These are phyloP conservation scores for Zhuqinia jingwanae DNA, from an alignment of 2,888 invertebrate species.

Conservation along the genomic window DNA sequence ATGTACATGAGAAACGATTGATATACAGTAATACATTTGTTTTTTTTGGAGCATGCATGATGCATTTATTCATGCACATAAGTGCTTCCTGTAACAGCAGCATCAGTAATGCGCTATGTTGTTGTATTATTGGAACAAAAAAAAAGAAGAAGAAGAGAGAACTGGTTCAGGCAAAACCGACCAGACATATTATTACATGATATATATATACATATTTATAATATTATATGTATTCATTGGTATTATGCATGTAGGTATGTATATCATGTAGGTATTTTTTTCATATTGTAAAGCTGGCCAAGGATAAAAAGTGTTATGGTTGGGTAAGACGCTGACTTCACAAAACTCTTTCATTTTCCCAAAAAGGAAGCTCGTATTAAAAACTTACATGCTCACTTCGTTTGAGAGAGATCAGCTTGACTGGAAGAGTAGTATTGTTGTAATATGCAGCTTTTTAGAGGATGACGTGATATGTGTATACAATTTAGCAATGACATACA, in stretches of 20 bases:
- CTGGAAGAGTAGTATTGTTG: neutral
- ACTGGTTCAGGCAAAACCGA: constrained; percentile 3
- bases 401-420: neutral
- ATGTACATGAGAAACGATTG: constrained; percentile 33
- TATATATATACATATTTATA: neutral
- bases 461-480: constrained; percentile 14
- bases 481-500: constrained; percentile 8
- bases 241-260: too few relatives aligned
- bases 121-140: neutral
- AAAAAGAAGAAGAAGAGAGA: too few relatives aligned
- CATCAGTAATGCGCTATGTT: constrained; percentile 2
- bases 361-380: neutral
- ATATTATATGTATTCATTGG: neutral
- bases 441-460: neutral
- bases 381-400: neutral
- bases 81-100: neutral
- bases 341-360: constrained; percentile 30
- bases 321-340: constrained; percentile 24
- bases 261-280: too few relatives aligned
- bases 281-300: too few relatives aligned
- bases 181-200: constrained; percentile 15
- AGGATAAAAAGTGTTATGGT: neutral
- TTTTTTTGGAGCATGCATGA: constrained; percentile 18
- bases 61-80: constrained; percentile 33
- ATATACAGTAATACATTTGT: constrained; percentile 43